phyloP scores from a whole-genome alignment of 2,888 invertebrate genomes.

The Darwinula stevensoni region DNA sequence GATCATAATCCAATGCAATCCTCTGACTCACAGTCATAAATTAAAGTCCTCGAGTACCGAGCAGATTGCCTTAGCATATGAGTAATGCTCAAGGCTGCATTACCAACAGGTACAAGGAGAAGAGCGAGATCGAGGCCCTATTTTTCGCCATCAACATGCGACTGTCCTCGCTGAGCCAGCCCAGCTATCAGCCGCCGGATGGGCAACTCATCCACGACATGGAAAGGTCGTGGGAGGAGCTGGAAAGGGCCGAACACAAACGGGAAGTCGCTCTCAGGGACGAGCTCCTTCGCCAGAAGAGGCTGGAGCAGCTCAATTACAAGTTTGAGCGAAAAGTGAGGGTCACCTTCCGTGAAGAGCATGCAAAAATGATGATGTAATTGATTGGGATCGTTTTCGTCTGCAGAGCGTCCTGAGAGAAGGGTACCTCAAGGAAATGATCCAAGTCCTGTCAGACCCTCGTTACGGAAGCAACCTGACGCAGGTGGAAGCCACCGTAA shows the following conservation, averaged over 20 bases:
- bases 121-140: conserved; percentile 83
- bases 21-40: too few relatives aligned
- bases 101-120: conserved; percentile 49
- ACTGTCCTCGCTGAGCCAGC: conserved; percentile 72
- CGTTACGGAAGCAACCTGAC: conserved; percentile 63
- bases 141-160: conserved; percentile 90
- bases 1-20: too few relatives aligned
- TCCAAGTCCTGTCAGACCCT: conserved; percentile 68
- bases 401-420: conserved; percentile 54
- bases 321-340: conserved; percentile 71
- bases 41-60: too few relatives aligned
- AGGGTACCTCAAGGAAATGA: conserved; percentile 91
- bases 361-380: background rate
- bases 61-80: too few relatives aligned
- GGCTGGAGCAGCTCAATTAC: conserved; percentile 74
- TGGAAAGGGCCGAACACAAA: conserved; percentile 78
- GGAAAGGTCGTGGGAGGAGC: conserved; percentile 68
- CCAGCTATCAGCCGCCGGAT: conserved; percentile 51
- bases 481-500: conserved; percentile 86
- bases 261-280: conserved; percentile 72
- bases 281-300: conserved; percentile 66
- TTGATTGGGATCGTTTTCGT: too few relatives aligned
- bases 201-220: conserved; percentile 80
- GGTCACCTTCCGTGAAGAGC: background rate
- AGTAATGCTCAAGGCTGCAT: too few relatives aligned